A percentile compares a stretch with the other conserved stretches of the same genome.
Conservation (phyloP, 23 tunicate genomes). For the Botrylloides violaceus region DNA sequence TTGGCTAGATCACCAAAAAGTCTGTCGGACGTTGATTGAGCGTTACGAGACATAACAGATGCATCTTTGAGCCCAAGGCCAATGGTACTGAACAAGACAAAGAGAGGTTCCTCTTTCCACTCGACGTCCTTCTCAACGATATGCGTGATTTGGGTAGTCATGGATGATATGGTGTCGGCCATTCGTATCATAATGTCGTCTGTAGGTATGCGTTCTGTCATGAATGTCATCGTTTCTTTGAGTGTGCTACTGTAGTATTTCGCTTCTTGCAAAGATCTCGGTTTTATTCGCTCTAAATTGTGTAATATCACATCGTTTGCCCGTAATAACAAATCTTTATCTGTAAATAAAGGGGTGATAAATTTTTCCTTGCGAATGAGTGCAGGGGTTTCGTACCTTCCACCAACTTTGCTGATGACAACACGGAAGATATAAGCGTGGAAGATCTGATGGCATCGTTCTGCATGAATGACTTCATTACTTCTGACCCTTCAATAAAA, state of each 20-base stretch:
- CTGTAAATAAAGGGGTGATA: not conserved
- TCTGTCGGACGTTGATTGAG: not conserved
- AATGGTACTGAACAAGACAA: not conserved
- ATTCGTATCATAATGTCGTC: not conserved
- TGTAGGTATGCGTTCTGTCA: not conserved
- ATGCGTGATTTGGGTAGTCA: not conserved
- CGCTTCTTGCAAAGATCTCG: not conserved
- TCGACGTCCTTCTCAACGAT: not conserved
- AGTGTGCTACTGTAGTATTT: not conserved
- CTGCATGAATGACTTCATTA: not conserved
- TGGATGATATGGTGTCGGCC: not conserved
- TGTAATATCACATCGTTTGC: not conserved
- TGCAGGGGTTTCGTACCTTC: no score
- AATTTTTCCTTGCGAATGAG: no score
- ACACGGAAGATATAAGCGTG: not conserved
- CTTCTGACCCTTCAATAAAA: not conserved
- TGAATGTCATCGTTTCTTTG: not conserved
- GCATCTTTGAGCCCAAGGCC: not conserved
- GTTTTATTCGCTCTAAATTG: not conserved
- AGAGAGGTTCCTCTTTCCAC: not conserved
- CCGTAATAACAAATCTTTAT: not conserved
- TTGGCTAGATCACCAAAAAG: not conserved
- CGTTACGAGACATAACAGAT: not conserved
- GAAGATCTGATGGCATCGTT: not conserved
- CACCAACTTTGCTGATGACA: not conserved